These are phyloP conservation scores for Capreolus pygargus DNA, from an alignment of 2,113 vertebrate genomes.

Conservation along the genomic window DNA sequence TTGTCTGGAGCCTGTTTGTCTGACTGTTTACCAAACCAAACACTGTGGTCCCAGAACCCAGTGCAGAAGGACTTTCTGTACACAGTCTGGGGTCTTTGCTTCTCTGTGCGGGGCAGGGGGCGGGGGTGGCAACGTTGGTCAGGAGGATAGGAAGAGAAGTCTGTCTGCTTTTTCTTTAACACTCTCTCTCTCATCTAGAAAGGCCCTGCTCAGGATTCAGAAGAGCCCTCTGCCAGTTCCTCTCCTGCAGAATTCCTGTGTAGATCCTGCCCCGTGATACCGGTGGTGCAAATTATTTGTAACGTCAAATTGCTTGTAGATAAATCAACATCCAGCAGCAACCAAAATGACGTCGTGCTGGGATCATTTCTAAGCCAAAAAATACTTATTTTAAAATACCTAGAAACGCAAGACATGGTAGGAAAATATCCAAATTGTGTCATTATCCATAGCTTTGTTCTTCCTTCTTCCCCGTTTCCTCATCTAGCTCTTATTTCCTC, in stretches of 20 bases:
- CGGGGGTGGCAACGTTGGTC: background rate
- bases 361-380: background rate
- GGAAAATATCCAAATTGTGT: background rate
- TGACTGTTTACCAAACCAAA: constrained; percentile 10
- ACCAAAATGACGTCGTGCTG: background rate
- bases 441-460: background rate
- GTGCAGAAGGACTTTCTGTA: background rate
- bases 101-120: background rate
- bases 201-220: background rate
- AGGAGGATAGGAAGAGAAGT: background rate
- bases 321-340: background rate
- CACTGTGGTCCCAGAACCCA: background rate
- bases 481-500: background rate
- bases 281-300: background rate
- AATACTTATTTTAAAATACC: background rate
- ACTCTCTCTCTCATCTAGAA: background rate
- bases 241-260: background rate
- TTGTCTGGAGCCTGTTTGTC: background rate
- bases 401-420: background rate
- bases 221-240: background rate
- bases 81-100: background rate
- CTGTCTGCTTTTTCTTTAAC: background rate
- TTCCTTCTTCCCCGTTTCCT: background rate
- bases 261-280: fast-evolving
- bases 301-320: background rate